These are phyloP conservation scores for Condylura cristata DNA, from an alignment of 2,113 vertebrate genomes.

Conservation along the genomic window DNA sequence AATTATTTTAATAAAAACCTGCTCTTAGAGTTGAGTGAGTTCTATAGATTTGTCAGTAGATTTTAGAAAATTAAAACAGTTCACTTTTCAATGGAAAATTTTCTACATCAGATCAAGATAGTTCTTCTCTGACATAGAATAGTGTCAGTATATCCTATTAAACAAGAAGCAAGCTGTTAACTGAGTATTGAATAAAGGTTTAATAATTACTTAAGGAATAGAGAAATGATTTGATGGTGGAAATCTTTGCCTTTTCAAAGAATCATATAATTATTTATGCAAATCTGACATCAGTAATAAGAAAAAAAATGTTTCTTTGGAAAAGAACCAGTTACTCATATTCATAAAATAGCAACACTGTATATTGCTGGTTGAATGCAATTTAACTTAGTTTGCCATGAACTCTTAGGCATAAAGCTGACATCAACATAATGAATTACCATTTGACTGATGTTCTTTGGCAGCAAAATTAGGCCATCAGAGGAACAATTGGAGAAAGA, in stretches of 20 bases:
- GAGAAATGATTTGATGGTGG: neutral
- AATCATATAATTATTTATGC: neutral
- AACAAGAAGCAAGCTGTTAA: neutral
- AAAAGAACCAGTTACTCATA: neutral
- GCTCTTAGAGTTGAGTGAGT: neutral
- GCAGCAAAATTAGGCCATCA: neutral
- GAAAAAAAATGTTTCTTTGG: neutral
- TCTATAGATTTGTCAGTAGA: neutral
- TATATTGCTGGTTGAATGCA: neutral
- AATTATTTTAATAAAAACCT: neutral
- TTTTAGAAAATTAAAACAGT: neutral
- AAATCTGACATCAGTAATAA: neutral
- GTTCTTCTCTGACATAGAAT: neutral
- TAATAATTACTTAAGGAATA: neutral
- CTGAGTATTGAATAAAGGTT: neutral
- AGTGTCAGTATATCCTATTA: neutral
- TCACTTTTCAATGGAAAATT: neutral
- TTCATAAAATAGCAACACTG: neutral
- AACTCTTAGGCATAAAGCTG: conserved; percentile 3
- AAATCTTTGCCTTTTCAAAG: neutral
- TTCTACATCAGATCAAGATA: neutral
- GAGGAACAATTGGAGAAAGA: neutral
- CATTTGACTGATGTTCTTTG: neutral
- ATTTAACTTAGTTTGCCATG: neutral
- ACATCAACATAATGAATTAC: neutral